Base-by-base conservation (phyloP, 2,888 invertebrate genomes). In the Danaus chrysippus region DNA sequence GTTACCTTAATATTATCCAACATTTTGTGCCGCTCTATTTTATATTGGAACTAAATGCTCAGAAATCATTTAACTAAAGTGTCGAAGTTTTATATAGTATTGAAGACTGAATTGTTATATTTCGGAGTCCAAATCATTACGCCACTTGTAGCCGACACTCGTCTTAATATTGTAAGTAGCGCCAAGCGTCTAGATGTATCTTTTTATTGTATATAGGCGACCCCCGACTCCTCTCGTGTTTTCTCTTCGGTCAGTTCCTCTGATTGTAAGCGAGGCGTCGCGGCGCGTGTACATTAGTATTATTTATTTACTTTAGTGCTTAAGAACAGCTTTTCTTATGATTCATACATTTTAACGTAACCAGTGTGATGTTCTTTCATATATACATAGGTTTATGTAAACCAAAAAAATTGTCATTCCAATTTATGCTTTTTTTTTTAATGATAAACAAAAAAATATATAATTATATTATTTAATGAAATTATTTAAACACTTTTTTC, bases 271-370 rank as follows among this genome's bases (percentile, higher is more conserved):
- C 52, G 64, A 65, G 61, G 66, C 66, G 67, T 56, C 77, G 75
- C 76, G 77, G 78, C 74, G 75, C 70, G 67, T 88, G 83, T 88
- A 87, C 74, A 84, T 86, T 89, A 87, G 88, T 89, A 89, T 90
- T 90, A 90, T 88, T 89, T 89, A 89, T 90, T 90, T 84, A 84
- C 70, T 81, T 82, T 88, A 90, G 87, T 70, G 82, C 82, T 78
- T 89, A 87, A 87, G 87, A 71, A 69, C 75, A 73, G 81, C 23
- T 34, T 80, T 78, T 80, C 77, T 83, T 87, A 87, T 82, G 81
- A 86, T 82, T 75, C 75, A 71, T 76, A 70, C 71, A 69, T 65
- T 62, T 63, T 64, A 58, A 65, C 57, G 58, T 64, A 60, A 65
- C 10, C 6, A 49, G 49, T 10, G 49, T 15, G 49, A 49, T 15